Base-by-base conservation (phyloP, 1,140 invertebrate species). In the Drosophila littoralis region DNA sequence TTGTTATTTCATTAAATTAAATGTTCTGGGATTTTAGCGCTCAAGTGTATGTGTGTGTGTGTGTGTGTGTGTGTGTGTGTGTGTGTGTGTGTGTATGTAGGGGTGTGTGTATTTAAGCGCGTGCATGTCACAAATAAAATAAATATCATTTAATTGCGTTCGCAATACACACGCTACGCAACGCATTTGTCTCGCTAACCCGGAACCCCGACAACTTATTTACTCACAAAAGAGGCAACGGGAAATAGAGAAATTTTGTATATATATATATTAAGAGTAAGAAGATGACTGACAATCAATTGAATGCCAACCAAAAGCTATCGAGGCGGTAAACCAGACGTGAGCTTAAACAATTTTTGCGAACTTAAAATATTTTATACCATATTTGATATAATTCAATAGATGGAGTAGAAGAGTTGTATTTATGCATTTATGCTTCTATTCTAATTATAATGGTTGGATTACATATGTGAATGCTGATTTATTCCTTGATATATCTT, bases 1-100 rank as follows among this genome's bases (percentile, higher is more conserved):
- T 88, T 89, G 83, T 89, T 88, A 77, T 88, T 88, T 89, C 77
- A 88, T 88, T 88, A 88, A 88, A 88, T 88, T 83, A 83, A 83
- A 88, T 88, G 83, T 68, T 79, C 74, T 82, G 68, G 58, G 69
- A 75, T 66, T 83, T 79, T 69, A 63, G 60, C 52, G 45, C 40
- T 72, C 54, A 71, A 66, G 50, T 40, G 8, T 17, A 15, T 65
- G 13, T 63, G 15, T 55, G 22, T 22, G 17, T 17, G 8, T 17
- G 22, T 65, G 13, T 63, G 22, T 55, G 22, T 66, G 61, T 32
- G 17, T 22, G 51, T 13, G 10, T 17, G 5, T 28, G 54, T 57
- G 54, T 67, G 63, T 66, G 45, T 59, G 22, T 66, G 61, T 32
- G 17, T 22, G 51, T 13, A 13, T 17, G 5, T 28, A 28, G 4